Conservation (phyloP, 2,797 vertebrate species). For the Gymnothorax reevesii region DNA sequence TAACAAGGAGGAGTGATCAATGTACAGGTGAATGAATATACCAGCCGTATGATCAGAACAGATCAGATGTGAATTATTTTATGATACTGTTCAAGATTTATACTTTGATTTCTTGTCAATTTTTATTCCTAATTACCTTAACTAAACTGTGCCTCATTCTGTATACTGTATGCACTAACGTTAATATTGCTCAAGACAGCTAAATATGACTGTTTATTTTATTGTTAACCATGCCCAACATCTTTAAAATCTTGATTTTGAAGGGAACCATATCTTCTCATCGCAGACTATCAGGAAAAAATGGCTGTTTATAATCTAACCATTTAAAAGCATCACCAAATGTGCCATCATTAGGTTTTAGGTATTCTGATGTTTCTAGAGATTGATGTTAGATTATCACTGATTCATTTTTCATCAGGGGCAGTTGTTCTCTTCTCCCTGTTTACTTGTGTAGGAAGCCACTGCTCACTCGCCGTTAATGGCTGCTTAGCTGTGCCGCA, state of each 20-base stretch:
- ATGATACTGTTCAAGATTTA: too few relatives aligned
- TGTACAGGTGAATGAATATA: background rate
- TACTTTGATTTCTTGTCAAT: background rate
- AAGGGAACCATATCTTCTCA: background rate
- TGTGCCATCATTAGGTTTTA: background rate
- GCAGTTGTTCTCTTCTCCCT: background rate
- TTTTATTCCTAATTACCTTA: background rate
- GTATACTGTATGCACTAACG: background rate
- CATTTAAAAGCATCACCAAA: background rate
- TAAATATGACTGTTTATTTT: background rate
- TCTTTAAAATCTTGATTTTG: background rate
- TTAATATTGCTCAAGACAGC: background rate
- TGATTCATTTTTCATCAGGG: background rate
- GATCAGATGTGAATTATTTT: background rate
- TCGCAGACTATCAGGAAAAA: background rate
- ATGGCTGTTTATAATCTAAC: background rate
- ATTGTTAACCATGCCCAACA: background rate
- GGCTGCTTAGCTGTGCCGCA: constrained; percentile 10
- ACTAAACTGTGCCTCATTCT: background rate
- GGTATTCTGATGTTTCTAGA: background rate
- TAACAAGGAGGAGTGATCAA: background rate
- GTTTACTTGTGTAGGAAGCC: background rate
- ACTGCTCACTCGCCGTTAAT: background rate
- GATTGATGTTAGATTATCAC: background rate
- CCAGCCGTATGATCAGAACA: background rate